Base-by-base conservation (phyloP, 2,888 invertebrate species). In the Amblyteles armatorius region DNA sequence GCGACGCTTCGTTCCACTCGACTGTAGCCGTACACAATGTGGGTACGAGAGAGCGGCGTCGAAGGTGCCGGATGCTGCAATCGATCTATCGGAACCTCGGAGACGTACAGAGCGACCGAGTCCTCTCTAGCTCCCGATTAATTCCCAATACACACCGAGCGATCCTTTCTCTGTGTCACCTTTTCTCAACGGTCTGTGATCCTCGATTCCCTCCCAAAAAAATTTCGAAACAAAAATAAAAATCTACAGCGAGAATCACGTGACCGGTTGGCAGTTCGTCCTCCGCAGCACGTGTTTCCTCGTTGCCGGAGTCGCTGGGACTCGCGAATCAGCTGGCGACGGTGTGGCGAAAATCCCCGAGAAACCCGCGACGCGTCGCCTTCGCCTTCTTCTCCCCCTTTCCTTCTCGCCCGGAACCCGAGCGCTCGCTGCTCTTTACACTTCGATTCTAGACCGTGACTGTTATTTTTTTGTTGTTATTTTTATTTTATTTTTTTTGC, bases 251-350 rank as follows among this genome's bases (percentile, higher is more conserved):
- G 60, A 29, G 3, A 13, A 16, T 60, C 60, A 60, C 60, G 60
- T 60, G 60, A 60, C 26, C 60, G 60, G 22, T 60, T 60, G 16
- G 60, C 6, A 29, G 63, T 29, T 50, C 19, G 69, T 69, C 63
- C 63, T 74, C 44, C n/a, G 50, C 50, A 48, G 77, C 78, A 78
- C 78, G 69, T 69, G 78, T 44, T 40, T 48, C 26, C n/a, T 40
- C 16, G 67, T 50, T 13, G 52, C 48, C 77, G 29, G 29, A 29
- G n/a, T 19, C 36, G 77, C 36, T 55, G 11, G 26, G 63, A 26
- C 50, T 36, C 50, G 19, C 67, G 44, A 48, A 55, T 63, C 60
- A n/a, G 63, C 60, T 60, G 60, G 22, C 40, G n/a, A 40, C 22
- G 57, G 9, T 19, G 73, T 29, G n/a, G 9, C 72, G 72, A 74